Evolutionary conservation across 2,888 invertebrate genomes (phyloP).

Genomic region (Taenaris catops): DNA sequence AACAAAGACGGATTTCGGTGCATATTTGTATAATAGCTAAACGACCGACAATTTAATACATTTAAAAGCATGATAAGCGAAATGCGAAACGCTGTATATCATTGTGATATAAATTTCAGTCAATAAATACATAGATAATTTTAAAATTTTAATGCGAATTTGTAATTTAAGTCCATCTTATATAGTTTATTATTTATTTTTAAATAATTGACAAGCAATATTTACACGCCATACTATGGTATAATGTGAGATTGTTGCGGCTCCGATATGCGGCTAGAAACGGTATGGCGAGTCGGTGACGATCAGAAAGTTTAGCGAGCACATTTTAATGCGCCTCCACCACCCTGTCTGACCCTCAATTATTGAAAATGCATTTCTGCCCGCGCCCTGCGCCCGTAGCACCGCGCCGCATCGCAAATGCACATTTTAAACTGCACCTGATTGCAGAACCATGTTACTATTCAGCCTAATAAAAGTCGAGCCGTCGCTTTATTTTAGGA

Average conservation of each 20-base stretch:
- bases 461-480: constrained; percentile 61
- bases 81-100: too few species aligned
- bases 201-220: too few species aligned
- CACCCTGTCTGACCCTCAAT: constrained; percentile 77
- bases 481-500: constrained; percentile 59
- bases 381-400: constrained; percentile 60
- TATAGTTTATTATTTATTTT: too few species aligned
- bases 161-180: too few species aligned
- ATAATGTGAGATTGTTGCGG: constrained; percentile 15
- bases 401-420: constrained; percentile 66
- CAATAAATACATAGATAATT: too few species aligned
- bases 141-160: too few species aligned
- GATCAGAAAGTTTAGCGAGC: constrained; percentile 61
- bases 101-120: too few species aligned
- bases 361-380: constrained; percentile 77
- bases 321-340: constrained; percentile 67
- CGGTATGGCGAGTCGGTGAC: constrained; percentile 19
- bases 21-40: too few species aligned
- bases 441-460: constrained; percentile 73
- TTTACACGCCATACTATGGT: too few species aligned
- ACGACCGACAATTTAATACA: too few species aligned
- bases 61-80: too few species aligned
- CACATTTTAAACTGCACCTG: constrained; percentile 78
- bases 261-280: not conserved
- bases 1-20: too few species aligned